Conservation (phyloP, 2,888 invertebrate species). For the Hydrotaea cyrtoneurina region DNA sequence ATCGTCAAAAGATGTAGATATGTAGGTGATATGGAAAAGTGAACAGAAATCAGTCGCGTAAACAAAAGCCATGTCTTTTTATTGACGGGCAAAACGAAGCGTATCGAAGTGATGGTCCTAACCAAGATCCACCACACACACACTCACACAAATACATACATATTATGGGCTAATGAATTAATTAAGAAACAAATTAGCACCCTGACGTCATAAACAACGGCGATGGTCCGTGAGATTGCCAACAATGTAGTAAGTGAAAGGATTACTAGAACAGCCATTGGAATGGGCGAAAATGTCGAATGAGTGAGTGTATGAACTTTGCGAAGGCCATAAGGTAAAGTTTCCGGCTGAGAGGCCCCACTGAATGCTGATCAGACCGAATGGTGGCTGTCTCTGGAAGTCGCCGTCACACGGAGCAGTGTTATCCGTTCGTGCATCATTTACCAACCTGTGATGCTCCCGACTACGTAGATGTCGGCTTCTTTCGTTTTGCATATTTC, state of each 20-base stretch:
- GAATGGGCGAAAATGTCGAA: neutral
- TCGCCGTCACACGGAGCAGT: too few relatives aligned
- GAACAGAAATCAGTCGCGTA: neutral
- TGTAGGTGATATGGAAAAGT: neutral
- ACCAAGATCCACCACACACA: neutral
- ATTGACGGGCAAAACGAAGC: conserved; percentile 16
- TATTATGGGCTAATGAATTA: conserved; percentile 18
- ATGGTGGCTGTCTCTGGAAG: too few relatives aligned
- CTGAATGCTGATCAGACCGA: too few relatives aligned
- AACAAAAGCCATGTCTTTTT: neutral
- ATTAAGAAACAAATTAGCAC: neutral
- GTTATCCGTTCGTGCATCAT: too few relatives aligned
- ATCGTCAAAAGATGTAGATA: neutral
- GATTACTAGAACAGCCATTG: neutral
- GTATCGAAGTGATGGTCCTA: conserved; percentile 1
- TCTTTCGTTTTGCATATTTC: too few relatives aligned
- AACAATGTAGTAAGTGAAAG: neutral
- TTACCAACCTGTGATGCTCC: too few relatives aligned
- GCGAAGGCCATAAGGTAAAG: too few relatives aligned
- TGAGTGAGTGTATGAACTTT: neutral
- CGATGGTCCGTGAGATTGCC: neutral
- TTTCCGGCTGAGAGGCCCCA: too few relatives aligned
- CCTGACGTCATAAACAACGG: conserved; percentile 7
- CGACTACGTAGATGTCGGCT: too few relatives aligned
- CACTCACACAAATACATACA: neutral